Conservation (phyloP, 2,797 vertebrate genomes). For the Pseudomugil tenellus region DNA sequence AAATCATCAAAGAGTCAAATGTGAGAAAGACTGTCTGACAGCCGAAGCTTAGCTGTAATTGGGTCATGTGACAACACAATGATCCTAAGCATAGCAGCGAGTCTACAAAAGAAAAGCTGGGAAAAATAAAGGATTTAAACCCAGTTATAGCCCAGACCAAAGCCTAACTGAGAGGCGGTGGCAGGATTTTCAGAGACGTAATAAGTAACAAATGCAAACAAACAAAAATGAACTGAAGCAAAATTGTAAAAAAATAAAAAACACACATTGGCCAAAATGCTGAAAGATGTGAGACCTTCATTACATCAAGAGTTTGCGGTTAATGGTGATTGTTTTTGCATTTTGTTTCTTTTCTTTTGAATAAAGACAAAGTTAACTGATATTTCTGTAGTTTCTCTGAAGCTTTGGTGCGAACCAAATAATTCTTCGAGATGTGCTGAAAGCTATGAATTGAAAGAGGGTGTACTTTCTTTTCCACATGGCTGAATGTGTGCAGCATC, state of each 20-base stretch:
- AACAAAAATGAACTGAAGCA: not conserved
- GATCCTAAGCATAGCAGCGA: not conserved
- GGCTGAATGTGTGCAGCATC: slow-evolving; percentile 5
- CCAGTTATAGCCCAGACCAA: not conserved
- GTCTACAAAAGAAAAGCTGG: not conserved
- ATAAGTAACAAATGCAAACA: not conserved
- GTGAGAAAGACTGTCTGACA: not conserved
- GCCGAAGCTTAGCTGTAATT: not conserved
- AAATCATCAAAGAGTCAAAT: not conserved
- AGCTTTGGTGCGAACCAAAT: not conserved
- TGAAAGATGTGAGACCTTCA: not conserved
- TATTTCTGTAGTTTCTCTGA: not conserved
- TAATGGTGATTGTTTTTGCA: not conserved
- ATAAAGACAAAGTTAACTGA: not conserved
- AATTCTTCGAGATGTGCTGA: not conserved
- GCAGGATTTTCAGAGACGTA: not conserved
- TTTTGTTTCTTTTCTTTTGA: not conserved
- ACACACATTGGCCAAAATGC: not conserved
- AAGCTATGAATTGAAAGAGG: not conserved
- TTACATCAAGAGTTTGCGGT: not conserved
- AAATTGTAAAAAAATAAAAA: too few species aligned
- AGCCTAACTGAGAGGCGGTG: not conserved
- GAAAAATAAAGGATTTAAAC: not conserved
- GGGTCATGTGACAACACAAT: not conserved
- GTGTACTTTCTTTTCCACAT: not conserved